Evolutionary conservation across 2,888 invertebrate species (phyloP).

Genomic region (Caenorhabditis virilis): DNA sequence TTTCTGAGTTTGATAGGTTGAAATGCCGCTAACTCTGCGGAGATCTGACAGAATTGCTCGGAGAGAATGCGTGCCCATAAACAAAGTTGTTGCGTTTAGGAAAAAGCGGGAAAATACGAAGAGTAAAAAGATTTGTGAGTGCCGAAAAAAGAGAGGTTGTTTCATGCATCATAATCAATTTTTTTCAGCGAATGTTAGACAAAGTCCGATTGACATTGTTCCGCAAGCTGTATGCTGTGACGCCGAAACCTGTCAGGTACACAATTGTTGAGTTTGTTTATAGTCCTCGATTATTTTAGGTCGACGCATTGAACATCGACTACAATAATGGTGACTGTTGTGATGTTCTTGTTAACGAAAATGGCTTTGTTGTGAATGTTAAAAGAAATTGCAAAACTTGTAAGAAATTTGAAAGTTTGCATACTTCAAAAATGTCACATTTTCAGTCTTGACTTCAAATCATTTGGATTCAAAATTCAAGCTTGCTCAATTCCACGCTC

Average conservation of each 20-base stretch:
- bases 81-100: background rate
- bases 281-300: constrained; percentile 26
- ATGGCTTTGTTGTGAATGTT: constrained; percentile 53
- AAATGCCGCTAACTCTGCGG: background rate
- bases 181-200: constrained; percentile 33
- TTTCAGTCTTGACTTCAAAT: constrained; percentile 39
- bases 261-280: background rate
- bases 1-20: background rate
- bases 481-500: constrained; percentile 65
- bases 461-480: constrained; percentile 45
- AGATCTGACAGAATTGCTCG: constrained; percentile 3
- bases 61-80: too few relatives aligned
- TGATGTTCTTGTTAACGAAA: constrained; percentile 37
- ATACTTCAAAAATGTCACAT: background rate
- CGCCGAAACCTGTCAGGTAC: constrained; percentile 36
- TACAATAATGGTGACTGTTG: constrained; percentile 55
- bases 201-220: constrained; percentile 51
- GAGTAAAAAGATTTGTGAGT: constrained; percentile 10
- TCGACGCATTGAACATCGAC: constrained; percentile 47
- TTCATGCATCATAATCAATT: background rate
- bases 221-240: constrained; percentile 38
- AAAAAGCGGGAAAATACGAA: constrained; percentile 13
- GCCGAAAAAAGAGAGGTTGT: constrained; percentile 6
- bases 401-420: constrained; percentile 16
- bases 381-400: constrained; percentile 45